Percentiles rank a stretch among this genome's conserved stretches.
These are phyloP conservation scores for Alligator sinensis DNA, from an alignment of 2,113 vertebrate species.

Conservation along the genomic window DNA sequence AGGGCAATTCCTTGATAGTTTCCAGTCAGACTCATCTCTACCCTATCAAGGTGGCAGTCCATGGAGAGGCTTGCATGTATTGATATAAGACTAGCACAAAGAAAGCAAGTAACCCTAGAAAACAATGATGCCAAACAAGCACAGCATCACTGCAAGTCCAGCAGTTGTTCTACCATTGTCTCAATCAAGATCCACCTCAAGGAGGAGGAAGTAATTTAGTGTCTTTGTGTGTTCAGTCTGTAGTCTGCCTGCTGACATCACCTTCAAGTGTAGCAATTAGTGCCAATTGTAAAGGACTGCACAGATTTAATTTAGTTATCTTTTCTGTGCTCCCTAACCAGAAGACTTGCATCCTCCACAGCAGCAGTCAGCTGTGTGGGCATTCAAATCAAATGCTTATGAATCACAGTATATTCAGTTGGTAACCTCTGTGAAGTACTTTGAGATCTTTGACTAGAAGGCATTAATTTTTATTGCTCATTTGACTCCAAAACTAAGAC, in stretches of 20 bases:
- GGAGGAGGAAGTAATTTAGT: background rate
- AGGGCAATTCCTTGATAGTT: no score
- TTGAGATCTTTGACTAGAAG: background rate
- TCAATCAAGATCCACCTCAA: background rate
- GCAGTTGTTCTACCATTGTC: background rate
- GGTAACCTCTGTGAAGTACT: no score
- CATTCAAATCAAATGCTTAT: background rate
- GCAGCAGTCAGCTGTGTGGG: background rate
- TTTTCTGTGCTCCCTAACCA: background rate
- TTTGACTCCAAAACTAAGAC: background rate
- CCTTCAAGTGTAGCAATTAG: background rate
- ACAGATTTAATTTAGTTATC: background rate
- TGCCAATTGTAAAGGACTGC: background rate
- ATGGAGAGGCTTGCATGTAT: no score
- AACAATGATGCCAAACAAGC: background rate
- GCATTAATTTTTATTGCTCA: background rate
- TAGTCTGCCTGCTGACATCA: background rate
- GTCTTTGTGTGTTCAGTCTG: background rate
- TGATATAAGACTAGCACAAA: background rate
- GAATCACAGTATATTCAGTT: no score
- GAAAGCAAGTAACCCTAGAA: background rate
- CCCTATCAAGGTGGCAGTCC: no score
- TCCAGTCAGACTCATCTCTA: no score
- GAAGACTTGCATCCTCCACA: background rate
- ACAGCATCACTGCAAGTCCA: background rate